These are phyloP conservation scores for Euwallacea similis DNA, from an alignment of 1,140 invertebrate genomes.

Conservation along the genomic window DNA sequence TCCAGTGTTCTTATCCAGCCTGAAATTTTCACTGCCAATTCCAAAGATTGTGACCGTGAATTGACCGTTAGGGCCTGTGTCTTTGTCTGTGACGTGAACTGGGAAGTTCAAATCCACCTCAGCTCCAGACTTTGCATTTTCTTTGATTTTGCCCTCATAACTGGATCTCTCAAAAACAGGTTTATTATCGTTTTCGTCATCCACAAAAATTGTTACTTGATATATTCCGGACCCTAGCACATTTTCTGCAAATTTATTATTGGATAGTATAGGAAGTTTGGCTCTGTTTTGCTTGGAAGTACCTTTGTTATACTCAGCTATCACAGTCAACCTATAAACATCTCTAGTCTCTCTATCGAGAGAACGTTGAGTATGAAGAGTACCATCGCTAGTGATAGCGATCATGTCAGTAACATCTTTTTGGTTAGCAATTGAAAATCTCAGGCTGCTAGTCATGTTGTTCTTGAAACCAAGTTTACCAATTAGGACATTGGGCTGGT, in stretches of 20 bases:
- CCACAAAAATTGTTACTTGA: slow-evolving; percentile 76
- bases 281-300: neutral
- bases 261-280: neutral
- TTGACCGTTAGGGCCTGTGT: slow-evolving; percentile 76
- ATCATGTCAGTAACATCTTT: slow-evolving; percentile 76
- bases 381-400: slow-evolving; percentile 74
- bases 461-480: slow-evolving; percentile 71
- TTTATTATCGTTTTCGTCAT: slow-evolving; percentile 90
- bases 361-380: slow-evolving; percentile 72
- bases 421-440: slow-evolving; percentile 78
- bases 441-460: slow-evolving; percentile 57
- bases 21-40: slow-evolving; percentile 75
- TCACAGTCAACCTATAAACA: slow-evolving; percentile 76
- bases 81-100: slow-evolving; percentile 73
- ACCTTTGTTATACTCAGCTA: slow-evolving; percentile 72
- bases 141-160: slow-evolving; percentile 78
- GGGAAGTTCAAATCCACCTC: slow-evolving; percentile 69
- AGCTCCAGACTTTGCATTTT: slow-evolving; percentile 74
- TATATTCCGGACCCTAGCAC: slow-evolving; percentile 64
- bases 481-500: slow-evolving; percentile 72
- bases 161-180: slow-evolving; percentile 72
- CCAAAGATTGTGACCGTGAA: slow-evolving; percentile 74
- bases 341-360: slow-evolving; percentile 76
- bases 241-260: slow-evolving; percentile 41
- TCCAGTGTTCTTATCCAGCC: slow-evolving; percentile 70